Evolutionary conservation across 2,113 vertebrate genomes (phyloP), one percentile per base, ranked within the genome.

Genomic region (Cottus gobio): DNA sequence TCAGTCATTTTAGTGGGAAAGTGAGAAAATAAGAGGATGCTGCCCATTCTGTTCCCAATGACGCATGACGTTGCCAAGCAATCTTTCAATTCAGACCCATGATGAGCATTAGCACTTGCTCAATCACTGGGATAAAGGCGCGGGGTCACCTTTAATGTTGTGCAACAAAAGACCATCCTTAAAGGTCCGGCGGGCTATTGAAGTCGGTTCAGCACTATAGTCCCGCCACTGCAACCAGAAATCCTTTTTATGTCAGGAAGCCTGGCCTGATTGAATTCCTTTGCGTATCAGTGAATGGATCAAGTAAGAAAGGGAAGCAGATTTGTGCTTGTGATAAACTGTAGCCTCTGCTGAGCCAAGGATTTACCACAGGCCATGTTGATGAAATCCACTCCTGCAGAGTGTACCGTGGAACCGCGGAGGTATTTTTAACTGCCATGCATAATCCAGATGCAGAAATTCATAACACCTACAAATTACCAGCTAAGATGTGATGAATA

Each of bases 181-280:
- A 90, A 90, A 91, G 85, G 92, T 93, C 87, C 30, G 12, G 68
- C 66, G 77, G 86, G 82, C 90, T 79, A 91, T 92, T 93, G 91
- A 93, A 92, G 89, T 91, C 79, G 80, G 83, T 91, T 91, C 85
- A 91, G 91, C 63, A 82, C 72, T 86, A 71, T 58, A 84, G 90
- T 87, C 71, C 58, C 16, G 39, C 80, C 63, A 50, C 75, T 70
- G 87, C 86, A 76, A 91, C 83, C 79, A 79, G 88, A 91, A 93
- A 93, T 93, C 86, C 90, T 88, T 93, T 94, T 94, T 87, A 91
- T 94, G 93, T 93, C 86, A 79, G 89, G 87, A 91, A 90, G 91
- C 90, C 89, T 56, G 92, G 93, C 89, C 86, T 94, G 93, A 94
- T 95, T 94, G 91, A 94, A 95, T 95, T 95, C 87, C 91, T 93